Base-by-base conservation (phyloP, 2,797 vertebrate genomes). In the Botia almorhae region DNA sequence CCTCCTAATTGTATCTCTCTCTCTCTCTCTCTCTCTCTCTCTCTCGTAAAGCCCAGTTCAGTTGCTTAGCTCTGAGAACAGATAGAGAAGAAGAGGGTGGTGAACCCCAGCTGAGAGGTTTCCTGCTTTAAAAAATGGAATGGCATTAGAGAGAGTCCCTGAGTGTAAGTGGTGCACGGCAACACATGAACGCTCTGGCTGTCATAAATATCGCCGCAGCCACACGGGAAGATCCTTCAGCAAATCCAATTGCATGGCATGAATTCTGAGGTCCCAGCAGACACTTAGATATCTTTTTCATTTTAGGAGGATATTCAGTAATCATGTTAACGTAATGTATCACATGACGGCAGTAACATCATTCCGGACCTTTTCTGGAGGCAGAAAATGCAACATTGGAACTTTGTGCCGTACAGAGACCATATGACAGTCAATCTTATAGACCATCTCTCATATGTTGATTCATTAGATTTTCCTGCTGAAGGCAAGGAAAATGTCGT, bases 291-390 rank as follows among this genome's bases (percentile, higher is more conserved):
- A 63, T 55, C 48, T 29, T 67, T 84, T 87, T 55, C 67, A 90
- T 90, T 90, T 91, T 92, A 82, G 91, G 91, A 92, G 92, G 92
- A 90, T 87, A 90, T 89, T 91, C 90, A 91, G 68, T 91, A 87
- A 93, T 93, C 90, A 91, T 92, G 91, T 91, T 90, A 89, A 88
- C 85, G 89, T 92, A 92, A 93, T 93, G 91, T 91, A 91, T 90
- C 91, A 90, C 90, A 91, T 90, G 88, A 89, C 91, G 88, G 90
- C 89, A 92, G 93, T 94, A 92, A 92, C 89, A 89, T 90, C 87
- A 88, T 86, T 83, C 88, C 76, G 74, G 87, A 87, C 91, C 89
- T 88, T 81, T 2, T 89, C 85, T 87, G 88, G 86, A 80, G 90
- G 89, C 85, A 89, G 86, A 90, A 91, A 91, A 92, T 86, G 90